Conservation (phyloP, 2,888 invertebrate species). For the Sarcophaga variegata region DNA sequence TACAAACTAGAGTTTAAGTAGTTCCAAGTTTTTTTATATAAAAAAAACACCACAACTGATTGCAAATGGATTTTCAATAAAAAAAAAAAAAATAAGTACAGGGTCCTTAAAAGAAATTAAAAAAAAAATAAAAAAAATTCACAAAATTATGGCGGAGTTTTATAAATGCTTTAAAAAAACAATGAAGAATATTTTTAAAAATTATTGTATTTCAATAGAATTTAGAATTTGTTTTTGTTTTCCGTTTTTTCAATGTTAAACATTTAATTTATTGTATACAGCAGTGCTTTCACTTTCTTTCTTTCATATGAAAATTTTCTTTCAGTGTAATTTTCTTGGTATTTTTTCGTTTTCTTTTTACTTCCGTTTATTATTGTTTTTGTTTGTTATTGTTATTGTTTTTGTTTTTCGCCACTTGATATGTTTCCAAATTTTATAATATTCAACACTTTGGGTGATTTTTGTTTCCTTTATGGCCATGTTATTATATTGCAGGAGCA, state of each 20-base stretch:
- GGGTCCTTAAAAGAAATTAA: not conserved
- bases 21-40: constrained; percentile 20
- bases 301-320: constrained; percentile 37
- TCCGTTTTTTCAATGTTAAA: constrained; percentile 46
- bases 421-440: constrained; percentile 89
- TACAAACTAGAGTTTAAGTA: constrained; percentile 53
- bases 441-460: constrained; percentile 78
- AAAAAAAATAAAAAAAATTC: not conserved
- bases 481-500: constrained; percentile 62
- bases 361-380: constrained; percentile 36
- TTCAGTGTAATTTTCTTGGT: constrained; percentile 44
- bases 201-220: constrained; percentile 4
- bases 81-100: constrained; percentile 50
- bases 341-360: constrained; percentile 39
- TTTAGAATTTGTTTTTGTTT: constrained; percentile 20
- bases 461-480: constrained; percentile 76
- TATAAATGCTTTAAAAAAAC: not conserved
- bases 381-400: constrained; percentile 39
- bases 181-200: not conserved
- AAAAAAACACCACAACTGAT: not conserved
- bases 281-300: constrained; percentile 14
- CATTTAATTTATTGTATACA: constrained; percentile 52
- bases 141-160: not conserved
- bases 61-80: not conserved
- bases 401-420: constrained; percentile 86